Percentiles rank a stretch among this genome's conserved stretches.
Evolutionary conservation across 2,113 vertebrate genomes (phyloP).

Genomic region (Prinia subflava): DNA sequence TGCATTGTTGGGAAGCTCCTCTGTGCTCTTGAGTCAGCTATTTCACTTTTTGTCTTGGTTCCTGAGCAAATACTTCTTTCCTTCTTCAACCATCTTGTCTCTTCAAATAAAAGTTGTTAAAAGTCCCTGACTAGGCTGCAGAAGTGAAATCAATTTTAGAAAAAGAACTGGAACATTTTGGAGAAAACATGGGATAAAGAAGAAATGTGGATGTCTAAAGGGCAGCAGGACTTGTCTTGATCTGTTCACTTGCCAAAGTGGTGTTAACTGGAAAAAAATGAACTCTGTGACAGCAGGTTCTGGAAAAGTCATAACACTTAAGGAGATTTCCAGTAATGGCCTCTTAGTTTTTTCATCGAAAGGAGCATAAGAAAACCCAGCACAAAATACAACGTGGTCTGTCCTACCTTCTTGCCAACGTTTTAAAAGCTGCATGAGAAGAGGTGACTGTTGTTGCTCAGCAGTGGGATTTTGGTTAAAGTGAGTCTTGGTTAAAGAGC

Average conservation of each 20-base stretch:
- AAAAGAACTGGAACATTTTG: background rate
- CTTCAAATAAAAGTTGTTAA: background rate
- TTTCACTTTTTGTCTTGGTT: background rate
- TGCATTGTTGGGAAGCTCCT: background rate
- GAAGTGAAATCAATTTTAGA: background rate
- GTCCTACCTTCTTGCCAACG: background rate
- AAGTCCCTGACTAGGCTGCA: background rate
- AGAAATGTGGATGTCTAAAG: background rate
- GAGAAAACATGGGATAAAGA: background rate
- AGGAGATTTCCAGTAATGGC: background rate
- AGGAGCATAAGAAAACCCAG: background rate
- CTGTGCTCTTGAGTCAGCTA: background rate
- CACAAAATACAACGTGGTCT: background rate
- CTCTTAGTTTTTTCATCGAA: background rate
- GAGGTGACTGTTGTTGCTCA: background rate
- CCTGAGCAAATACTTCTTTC: background rate
- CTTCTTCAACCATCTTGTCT: background rate
- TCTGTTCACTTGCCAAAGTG: background rate
- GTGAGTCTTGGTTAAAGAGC: background rate
- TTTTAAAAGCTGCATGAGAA: background rate
- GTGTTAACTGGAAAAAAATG: background rate
- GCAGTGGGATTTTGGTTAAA: background rate
- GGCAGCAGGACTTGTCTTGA: background rate
- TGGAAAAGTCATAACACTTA: background rate
- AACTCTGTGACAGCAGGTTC: background rate